phyloP scores from a whole-genome alignment of 2,113 vertebrate genomes.

The Aegotheles bennettii region DNA sequence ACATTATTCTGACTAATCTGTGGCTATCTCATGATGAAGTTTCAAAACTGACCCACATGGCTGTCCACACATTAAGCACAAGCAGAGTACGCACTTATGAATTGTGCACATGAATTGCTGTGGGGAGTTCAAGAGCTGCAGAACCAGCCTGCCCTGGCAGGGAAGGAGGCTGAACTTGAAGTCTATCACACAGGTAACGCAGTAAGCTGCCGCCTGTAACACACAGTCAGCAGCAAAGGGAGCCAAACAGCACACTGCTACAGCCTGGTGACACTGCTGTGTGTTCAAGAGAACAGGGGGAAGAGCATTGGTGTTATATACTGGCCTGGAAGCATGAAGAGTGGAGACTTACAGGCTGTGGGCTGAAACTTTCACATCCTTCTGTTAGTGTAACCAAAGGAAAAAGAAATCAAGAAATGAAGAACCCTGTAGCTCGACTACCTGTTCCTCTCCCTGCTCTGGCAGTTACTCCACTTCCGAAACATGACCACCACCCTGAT shows the following conservation, averaged over 20 bases:
- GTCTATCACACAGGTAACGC: not conserved
- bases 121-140: not conserved
- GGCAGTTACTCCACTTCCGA: not conserved
- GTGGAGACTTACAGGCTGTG: not conserved
- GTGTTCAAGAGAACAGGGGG: not conserved
- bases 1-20: not conserved
- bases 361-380: not conserved
- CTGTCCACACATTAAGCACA: rapidly evolving
- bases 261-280: rapidly evolving
- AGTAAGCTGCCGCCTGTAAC: not conserved
- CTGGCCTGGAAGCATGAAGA: not conserved
- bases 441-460: not conserved
- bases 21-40: rapidly evolving
- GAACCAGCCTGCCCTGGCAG: not conserved
- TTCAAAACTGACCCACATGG: not conserved
- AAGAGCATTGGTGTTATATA: rapidly evolving
- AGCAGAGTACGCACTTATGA: rapidly evolving
- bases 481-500: not conserved
- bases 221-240: not conserved
- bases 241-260: not conserved
- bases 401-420: not conserved
- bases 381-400: not conserved
- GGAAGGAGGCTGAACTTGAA: not conserved
- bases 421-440: not conserved
- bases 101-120: rapidly evolving